Evolutionary conservation across 2,797 vertebrate genomes (phyloP).

Genomic region (Tiaroga cobitis): DNA sequence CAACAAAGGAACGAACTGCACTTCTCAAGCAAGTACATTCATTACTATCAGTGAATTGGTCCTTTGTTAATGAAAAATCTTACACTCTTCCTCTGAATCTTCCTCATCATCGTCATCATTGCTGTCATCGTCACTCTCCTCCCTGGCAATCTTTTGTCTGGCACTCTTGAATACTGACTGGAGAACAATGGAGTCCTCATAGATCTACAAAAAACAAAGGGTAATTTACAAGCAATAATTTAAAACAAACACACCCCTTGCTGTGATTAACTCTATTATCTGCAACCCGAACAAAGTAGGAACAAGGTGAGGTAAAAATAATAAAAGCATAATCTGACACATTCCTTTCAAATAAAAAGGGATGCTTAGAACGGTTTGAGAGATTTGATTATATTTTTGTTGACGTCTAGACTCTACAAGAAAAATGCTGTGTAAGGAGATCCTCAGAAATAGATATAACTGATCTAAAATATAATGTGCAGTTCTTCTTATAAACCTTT

Average conservation of each 20-base stretch:
- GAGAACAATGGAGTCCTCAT: constrained; percentile 96
- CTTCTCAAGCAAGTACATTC: background rate
- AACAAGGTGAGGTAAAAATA: background rate
- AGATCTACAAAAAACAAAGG: constrained; percentile 81
- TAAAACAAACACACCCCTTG: background rate
- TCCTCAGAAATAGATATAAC: background rate
- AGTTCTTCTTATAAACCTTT: background rate
- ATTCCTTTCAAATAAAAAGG: background rate
- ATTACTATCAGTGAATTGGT: background rate
- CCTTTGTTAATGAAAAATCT: constrained; percentile 53
- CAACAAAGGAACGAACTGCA: background rate
- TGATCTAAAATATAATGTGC: background rate
- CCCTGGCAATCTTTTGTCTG: constrained; percentile 95
- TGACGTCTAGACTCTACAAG: background rate
- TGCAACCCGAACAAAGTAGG: background rate
- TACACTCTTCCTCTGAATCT: constrained; percentile 93
- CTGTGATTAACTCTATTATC: background rate
- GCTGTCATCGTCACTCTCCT: constrained; percentile 95
- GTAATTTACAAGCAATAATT: background rate
- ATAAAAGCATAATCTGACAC: background rate
- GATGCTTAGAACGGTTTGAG: background rate
- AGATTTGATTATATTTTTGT: background rate
- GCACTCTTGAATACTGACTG: constrained; percentile 99
- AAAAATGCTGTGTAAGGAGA: background rate
- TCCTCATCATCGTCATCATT: constrained; percentile 86